phyloP scores from a whole-genome alignment of 2,888 invertebrate species.

The Aphidoletes aphidimyza region DNA sequence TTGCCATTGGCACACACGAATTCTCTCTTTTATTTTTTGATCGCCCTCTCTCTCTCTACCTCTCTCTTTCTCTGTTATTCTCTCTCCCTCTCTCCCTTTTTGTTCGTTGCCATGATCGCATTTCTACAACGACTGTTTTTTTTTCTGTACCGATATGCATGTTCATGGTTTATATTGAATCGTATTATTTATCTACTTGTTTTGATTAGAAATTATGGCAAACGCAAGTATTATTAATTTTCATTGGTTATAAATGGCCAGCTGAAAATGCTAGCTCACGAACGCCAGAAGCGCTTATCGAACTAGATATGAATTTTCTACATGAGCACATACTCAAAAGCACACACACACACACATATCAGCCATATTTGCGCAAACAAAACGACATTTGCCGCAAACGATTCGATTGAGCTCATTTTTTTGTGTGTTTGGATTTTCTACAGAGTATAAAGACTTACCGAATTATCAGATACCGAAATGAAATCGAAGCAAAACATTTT shows the following conservation, averaged over 20 bases:
- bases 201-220: conserved; percentile 29
- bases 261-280: neutral
- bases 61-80: neutral
- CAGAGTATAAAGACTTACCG: no score
- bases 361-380: no score
- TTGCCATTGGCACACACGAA: conserved; percentile 8
- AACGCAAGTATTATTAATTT: conserved; percentile 14
- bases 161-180: conserved; percentile 22
- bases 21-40: neutral
- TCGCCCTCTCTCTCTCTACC: neutral
- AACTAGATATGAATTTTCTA: neutral
- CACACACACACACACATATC: neutral
- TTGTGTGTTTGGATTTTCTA: no score
- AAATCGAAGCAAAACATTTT: neutral
- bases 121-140: no score
- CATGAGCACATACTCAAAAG: neutral
- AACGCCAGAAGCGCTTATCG: conserved; percentile 11
- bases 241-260: neutral
- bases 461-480: no score
- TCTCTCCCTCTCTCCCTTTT: neutral
- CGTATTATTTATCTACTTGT: conserved; percentile 9
- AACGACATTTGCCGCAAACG: no score
- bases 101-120: no score
- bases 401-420: no score
- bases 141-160: no score